These are phyloP conservation scores for Meles meles DNA, from an alignment of 2,113 vertebrate genomes.

Conservation along the genomic window DNA sequence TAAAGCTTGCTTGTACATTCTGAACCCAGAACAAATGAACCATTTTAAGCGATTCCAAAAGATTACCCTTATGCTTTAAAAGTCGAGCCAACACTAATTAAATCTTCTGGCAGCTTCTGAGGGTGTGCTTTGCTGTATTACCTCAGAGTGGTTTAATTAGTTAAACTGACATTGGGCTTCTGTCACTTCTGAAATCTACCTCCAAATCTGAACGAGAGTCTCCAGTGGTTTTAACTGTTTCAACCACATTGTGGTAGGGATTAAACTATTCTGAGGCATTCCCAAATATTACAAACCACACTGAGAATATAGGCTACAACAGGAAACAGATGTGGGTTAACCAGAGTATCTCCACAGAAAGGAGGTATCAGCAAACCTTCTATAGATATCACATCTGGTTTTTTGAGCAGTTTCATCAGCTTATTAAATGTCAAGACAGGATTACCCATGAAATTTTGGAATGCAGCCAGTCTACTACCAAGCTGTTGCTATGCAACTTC, in stretches of 20 bases:
- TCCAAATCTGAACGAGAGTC: slow-evolving; percentile 76
- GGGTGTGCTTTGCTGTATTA: slow-evolving; percentile 34
- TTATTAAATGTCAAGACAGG: slow-evolving; percentile 55
- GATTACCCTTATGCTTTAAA: slow-evolving; percentile 52
- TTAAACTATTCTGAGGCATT: slow-evolving; percentile 85
- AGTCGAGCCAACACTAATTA: slow-evolving; percentile 59
- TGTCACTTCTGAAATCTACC: slow-evolving; percentile 54
- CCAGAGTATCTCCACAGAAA: slow-evolving; percentile 73
- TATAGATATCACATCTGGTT: slow-evolving; percentile 33
- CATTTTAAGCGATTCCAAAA: slow-evolving; percentile 49
- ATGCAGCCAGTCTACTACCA: slow-evolving; percentile 43
- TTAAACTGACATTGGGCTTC: slow-evolving; percentile 42
- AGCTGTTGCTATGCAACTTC: slow-evolving; percentile 38
- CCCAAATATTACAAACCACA: slow-evolving; percentile 86
- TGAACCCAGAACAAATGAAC: slow-evolving; percentile 54
- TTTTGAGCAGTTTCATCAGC: slow-evolving; percentile 38
- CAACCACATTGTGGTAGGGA: slow-evolving; percentile 82
- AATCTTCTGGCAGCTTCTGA: slow-evolving; percentile 44
- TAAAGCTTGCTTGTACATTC: slow-evolving; percentile 39
- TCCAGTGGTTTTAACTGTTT: slow-evolving; percentile 78
- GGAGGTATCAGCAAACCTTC: slow-evolving; percentile 48
- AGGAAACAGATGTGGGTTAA: slow-evolving; percentile 86
- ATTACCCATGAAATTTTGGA: slow-evolving; percentile 56
- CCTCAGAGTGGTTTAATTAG: slow-evolving; percentile 63
- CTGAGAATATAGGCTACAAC: slow-evolving; percentile 82